Percentiles rank a stretch among this genome's conserved stretches.
Evolutionary conservation across 2,113 vertebrate species (phyloP).

Genomic region (Anolis sagrei): DNA sequence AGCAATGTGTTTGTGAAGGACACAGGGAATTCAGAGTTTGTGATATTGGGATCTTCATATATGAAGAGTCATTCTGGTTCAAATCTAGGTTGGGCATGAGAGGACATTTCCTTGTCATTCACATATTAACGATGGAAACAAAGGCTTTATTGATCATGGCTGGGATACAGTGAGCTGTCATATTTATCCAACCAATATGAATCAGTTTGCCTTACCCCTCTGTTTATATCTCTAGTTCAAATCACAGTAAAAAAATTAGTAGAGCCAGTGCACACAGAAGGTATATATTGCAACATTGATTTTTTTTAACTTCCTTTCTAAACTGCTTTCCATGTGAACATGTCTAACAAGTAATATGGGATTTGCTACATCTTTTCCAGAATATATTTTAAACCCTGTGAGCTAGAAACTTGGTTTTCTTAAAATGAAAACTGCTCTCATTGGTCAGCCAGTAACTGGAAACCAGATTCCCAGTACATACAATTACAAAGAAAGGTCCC

Average conservation of each 20-base stretch:
- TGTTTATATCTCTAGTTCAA: not conserved
- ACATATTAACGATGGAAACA: no score
- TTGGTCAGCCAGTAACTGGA: conserved; percentile 6
- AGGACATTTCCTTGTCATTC: no score
- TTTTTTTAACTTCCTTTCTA: not conserved
- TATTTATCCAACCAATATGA: not conserved
- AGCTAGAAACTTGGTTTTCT: conserved; percentile 16
- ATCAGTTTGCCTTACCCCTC: not conserved
- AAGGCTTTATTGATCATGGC: no score
- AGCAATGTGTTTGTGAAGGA: no score
- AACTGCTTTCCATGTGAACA: not conserved
- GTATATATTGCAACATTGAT: not conserved
- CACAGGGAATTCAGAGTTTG: no score
- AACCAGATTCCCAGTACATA: not conserved
- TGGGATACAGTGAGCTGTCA: not conserved
- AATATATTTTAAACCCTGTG: not conserved
- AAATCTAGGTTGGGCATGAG: no score
- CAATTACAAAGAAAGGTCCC: conserved; percentile 8
- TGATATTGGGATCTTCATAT: no score
- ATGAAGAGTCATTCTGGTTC: no score
- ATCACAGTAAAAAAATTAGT: not conserved
- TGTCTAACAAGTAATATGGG: not conserved
- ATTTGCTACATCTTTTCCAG: not conserved
- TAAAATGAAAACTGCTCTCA: not conserved
- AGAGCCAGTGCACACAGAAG: not conserved